Percentiles rank a stretch among this genome's conserved stretches.
These are phyloP conservation scores for Galerucella calmariensis DNA, from an alignment of 2,888 invertebrate species.

Conservation along the genomic window DNA sequence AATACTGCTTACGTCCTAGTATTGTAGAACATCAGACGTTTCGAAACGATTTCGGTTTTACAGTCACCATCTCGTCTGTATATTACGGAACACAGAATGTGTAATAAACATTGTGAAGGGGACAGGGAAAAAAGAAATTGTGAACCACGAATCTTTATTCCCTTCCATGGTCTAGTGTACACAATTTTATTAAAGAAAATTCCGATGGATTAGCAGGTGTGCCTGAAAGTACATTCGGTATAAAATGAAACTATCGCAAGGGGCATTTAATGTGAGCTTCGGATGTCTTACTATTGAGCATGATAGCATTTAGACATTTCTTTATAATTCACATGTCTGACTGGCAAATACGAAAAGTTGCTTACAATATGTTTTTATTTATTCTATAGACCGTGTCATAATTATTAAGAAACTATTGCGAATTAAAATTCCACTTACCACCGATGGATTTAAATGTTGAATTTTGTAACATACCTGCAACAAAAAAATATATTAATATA, in stretches of 20 bases:
- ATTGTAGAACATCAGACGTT: constrained; percentile 42
- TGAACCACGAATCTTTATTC: constrained; percentile 23
- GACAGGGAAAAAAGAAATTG: constrained; percentile 34
- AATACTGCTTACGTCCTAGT: constrained; percentile 14
- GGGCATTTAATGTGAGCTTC: constrained; percentile 1
- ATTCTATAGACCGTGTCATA: too few relatives aligned
- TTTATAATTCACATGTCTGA: too few relatives aligned
- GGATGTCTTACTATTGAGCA: neutral
- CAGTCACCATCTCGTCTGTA: constrained; percentile 51
- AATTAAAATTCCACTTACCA: neutral
- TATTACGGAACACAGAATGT: constrained; percentile 53
- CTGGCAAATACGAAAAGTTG: too few relatives aligned
- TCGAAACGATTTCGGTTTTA: constrained; percentile 51
- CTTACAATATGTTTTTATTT: too few relatives aligned
- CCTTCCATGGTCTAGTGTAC: constrained; percentile 40
- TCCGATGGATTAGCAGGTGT: constrained; percentile 36
- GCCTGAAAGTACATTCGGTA: constrained; percentile 23
- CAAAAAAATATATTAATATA: constrained; percentile 1
- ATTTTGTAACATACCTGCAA: constrained; percentile 1
- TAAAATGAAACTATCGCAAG: constrained; percentile 26
- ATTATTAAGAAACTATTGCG: neutral
- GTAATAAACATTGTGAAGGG: constrained; percentile 53
- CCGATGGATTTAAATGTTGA: neutral
- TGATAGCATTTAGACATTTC: too few relatives aligned
- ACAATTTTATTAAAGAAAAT: constrained; percentile 43